Evolutionary conservation across 2,113 vertebrate species (phyloP).

Genomic region (Tragelaphus strepsiceros): DNA sequence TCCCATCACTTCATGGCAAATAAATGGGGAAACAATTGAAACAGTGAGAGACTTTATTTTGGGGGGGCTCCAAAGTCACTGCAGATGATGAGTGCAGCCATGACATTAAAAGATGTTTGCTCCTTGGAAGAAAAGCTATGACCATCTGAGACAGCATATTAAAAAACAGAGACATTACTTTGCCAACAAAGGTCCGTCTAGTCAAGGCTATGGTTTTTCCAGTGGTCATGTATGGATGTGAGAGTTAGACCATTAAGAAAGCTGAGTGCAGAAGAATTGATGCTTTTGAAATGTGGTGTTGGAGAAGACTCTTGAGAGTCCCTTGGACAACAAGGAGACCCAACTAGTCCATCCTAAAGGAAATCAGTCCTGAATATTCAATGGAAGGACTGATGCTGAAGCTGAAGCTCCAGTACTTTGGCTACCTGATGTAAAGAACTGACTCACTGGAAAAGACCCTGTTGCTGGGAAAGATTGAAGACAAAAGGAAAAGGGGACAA

Average conservation of each 20-base stretch:
- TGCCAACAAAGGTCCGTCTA: neutral
- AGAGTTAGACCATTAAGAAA: neutral
- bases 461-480: neutral
- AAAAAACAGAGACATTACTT: neutral
- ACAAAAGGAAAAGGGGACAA: neutral
- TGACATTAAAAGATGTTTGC: neutral
- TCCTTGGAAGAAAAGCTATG: neutral
- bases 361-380: neutral
- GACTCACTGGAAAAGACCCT: neutral
- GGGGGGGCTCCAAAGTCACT: neutral
- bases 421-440: neutral
- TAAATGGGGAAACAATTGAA: neutral
- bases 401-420: neutral
- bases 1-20: neutral
- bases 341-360: neutral
- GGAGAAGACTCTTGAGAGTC: neutral
- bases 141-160: neutral
- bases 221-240: neutral
- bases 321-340: neutral
- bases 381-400: neutral
- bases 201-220: neutral
- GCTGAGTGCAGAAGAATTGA: fast-evolving
- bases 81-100: neutral
- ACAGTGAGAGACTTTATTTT: neutral
- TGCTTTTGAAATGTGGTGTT: neutral